Conservation (phyloP, 92 coral and sea anemone species). For the Palythoa heliodiscus region DNA sequence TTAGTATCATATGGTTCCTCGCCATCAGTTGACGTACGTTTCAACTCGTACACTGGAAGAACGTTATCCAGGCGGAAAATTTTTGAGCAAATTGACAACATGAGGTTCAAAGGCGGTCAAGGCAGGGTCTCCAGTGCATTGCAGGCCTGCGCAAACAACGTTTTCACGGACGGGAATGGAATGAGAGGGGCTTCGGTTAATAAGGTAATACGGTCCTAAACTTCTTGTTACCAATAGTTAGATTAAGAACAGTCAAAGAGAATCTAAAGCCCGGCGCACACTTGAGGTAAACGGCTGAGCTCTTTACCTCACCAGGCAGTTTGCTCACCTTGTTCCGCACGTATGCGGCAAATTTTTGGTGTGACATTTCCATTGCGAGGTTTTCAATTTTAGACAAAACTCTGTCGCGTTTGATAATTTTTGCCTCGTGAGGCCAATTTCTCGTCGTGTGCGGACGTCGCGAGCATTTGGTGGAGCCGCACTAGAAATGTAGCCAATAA, state of each 20-base stretch:
- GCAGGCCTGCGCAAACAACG: conserved; percentile 26
- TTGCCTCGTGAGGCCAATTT: too few relatives aligned
- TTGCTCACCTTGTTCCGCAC: too few relatives aligned
- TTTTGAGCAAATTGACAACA: conserved; percentile 45
- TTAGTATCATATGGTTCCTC: conserved; percentile 57
- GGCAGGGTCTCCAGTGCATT: not conserved
- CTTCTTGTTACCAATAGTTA: not conserved
- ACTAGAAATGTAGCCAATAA: too few relatives aligned
- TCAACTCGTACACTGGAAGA: conserved; percentile 59
- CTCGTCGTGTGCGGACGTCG: too few relatives aligned
- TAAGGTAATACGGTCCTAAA: conserved; percentile 2
- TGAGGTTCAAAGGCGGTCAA: conserved; percentile 40
- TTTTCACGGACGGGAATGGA: conserved; percentile 13
- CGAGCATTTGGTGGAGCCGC: too few relatives aligned
- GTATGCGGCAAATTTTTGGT: too few relatives aligned
- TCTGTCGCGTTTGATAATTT: too few relatives aligned
- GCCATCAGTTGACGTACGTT: conserved; percentile 45
- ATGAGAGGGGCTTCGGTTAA: conserved; percentile 35
- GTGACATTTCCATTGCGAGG: too few relatives aligned
- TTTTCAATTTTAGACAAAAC: too few relatives aligned
- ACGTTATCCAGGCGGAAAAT: conserved; percentile 28
- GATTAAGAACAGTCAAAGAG: not conserved
- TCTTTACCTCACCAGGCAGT: too few relatives aligned
- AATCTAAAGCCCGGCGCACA: not conserved
- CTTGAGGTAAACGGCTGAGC: too few relatives aligned